Percentiles rank a stretch among this genome's conserved stretches.
phyloP scores from a whole-genome alignment of 2,113 vertebrate genomes.

The Paralichthys olivaceus region DNA sequence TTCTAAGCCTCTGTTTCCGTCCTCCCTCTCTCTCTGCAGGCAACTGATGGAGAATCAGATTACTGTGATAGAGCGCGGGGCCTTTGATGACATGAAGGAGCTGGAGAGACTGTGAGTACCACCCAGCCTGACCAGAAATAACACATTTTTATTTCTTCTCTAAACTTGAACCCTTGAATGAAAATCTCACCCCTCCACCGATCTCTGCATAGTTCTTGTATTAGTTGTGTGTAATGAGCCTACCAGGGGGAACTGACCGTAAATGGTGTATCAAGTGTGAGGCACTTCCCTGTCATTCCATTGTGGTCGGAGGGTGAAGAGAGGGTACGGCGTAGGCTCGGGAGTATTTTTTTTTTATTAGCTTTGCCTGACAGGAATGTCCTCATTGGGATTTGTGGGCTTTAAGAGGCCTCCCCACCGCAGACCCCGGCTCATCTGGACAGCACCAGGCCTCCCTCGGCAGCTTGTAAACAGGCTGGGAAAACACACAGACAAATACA shows the following conservation, averaged over 20 bases:
- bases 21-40: conserved; percentile 80
- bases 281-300: conserved; percentile 58
- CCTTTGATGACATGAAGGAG: conserved; percentile 98
- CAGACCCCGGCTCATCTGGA: conserved; percentile 73
- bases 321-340: conserved; percentile 47
- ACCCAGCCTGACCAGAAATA: conserved; percentile 38
- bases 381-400: conserved; percentile 72
- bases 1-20: conserved; percentile 45
- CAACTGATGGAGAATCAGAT: conserved; percentile 99
- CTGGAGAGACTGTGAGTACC: conserved; percentile 96
- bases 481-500: conserved; percentile 75
- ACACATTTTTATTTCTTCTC: conserved; percentile 35
- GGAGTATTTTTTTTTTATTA: conserved; percentile 61
- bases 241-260: conserved; percentile 38
- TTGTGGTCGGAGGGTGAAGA: conserved; percentile 52
- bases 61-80: conserved; percentile 90
- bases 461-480: conserved; percentile 69
- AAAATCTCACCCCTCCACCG: conserved; percentile 17
- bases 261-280: conserved; percentile 47
- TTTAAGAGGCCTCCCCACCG: conserved; percentile 63
- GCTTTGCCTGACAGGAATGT: conserved; percentile 69
- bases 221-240: conserved; percentile 43
- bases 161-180: conserved; percentile 31
- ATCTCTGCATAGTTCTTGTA: conserved; percentile 21
- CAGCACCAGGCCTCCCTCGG: conserved; percentile 67